Evolutionary conservation across 2,797 vertebrate species (phyloP).

Genomic region (Simalia tracyae): DNA sequence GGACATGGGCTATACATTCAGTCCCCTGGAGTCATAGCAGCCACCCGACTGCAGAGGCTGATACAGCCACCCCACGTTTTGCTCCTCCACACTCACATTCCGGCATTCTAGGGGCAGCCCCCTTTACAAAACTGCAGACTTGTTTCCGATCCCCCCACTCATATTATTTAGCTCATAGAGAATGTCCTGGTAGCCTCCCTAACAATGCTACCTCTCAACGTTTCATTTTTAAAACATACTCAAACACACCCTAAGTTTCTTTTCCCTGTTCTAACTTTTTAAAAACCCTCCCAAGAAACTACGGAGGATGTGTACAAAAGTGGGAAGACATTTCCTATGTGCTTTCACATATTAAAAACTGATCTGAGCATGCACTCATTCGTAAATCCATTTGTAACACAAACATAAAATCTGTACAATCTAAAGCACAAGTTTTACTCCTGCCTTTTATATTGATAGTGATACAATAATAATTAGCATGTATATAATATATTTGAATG

Average conservation of each 20-base stretch:
- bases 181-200: neutral
- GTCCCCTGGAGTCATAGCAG: slow-evolving; percentile 19
- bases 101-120: neutral
- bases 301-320: neutral
- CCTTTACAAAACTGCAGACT: neutral
- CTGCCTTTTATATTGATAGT: neutral
- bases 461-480: neutral
- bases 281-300: neutral
- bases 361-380: neutral
- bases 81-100: neutral
- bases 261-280: neutral
- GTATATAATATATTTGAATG: neutral
- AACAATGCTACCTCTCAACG: neutral
- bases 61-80: neutral
- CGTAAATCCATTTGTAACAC: neutral
- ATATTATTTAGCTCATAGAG: neutral
- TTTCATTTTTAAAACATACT: neutral
- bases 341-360: neutral
- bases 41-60: slow-evolving; percentile 9
- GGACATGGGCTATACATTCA: neutral
- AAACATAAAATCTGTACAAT: neutral
- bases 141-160: neutral
- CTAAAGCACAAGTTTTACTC: neutral
- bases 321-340: neutral
- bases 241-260: too few species aligned